Percentiles rank a stretch among this genome's conserved stretches.
These are phyloP conservation scores for Pollenia griseotomentosa DNA, from an alignment of 2,888 invertebrate species.

Conservation along the genomic window DNA sequence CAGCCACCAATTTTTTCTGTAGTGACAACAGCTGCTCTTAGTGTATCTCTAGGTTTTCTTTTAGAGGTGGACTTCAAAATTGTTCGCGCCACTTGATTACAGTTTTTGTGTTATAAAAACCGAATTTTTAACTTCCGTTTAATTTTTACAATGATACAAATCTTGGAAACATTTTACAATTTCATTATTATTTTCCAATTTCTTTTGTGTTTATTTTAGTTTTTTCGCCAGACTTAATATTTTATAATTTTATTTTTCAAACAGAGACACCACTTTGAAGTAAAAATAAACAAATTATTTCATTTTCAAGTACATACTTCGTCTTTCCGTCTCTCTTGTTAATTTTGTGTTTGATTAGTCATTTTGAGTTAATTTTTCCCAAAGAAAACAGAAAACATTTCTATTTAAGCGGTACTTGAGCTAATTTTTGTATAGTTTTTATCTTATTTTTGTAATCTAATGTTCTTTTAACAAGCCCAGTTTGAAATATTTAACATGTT, in stretches of 20 bases:
- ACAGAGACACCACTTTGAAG: conserved; percentile 33
- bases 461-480: conserved; percentile 72
- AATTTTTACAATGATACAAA: conserved; percentile 37
- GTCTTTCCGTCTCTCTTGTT: background rate
- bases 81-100: conserved; percentile 53
- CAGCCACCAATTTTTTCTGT: conserved; percentile 8
- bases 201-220: conserved; percentile 23
- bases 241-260: conserved; percentile 13
- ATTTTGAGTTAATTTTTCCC: conserved; percentile 25
- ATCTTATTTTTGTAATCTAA: conserved; percentile 63
- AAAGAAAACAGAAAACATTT: conserved; percentile 22
- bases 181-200: conserved; percentile 4
- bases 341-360: conserved; percentile 44
- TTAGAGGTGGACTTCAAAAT: conserved; percentile 23
- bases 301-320: conserved; percentile 46
- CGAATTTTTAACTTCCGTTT: conserved; percentile 59
- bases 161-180: conserved; percentile 26
- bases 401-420: conserved; percentile 64
- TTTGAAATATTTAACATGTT: conserved; percentile 55
- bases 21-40: conserved; percentile 59
- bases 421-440: conserved; percentile 60
- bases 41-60: background rate
- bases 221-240: conserved; percentile 28
- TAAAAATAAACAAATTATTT: conserved; percentile 59
- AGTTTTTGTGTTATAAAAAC: conserved; percentile 24